Conservation (phyloP, 64 coral and sea anemone species). For the Montipora foliosa region DNA sequence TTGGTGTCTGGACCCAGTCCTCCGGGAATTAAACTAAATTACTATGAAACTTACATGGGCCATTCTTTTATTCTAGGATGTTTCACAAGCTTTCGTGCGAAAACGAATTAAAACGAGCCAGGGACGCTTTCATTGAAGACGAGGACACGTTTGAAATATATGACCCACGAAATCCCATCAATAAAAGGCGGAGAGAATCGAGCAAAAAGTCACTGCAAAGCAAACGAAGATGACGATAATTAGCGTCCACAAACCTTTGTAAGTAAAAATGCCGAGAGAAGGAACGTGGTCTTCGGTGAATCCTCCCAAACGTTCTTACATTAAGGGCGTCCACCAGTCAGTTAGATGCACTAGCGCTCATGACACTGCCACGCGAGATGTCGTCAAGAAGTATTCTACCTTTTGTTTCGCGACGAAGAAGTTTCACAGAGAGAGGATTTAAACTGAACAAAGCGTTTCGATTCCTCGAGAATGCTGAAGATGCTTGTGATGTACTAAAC, state of each 20-base stretch:
- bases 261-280: background rate
- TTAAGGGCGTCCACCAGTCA: background rate
- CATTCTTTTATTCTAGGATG: constrained; percentile 65
- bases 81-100: constrained; percentile 81
- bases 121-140: constrained; percentile 88
- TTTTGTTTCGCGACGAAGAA: background rate
- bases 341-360: background rate
- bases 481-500: background rate
- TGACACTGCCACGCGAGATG: too few species aligned
- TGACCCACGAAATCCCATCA: constrained; percentile 97
- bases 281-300: constrained; percentile 1
- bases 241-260: background rate
- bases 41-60: background rate
- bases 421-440: background rate
- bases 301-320: background rate
- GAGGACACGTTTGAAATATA: constrained; percentile 97
- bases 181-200: constrained; percentile 92
- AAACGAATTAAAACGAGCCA: constrained; percentile 55
- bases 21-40: too few species aligned
- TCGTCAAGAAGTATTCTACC: background rate
- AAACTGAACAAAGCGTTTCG: background rate
- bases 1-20: too few species aligned
- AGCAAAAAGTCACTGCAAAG: constrained; percentile 86
- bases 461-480: background rate
- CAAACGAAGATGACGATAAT: constrained; percentile 10